These are phyloP conservation scores for Zalophus californianus DNA, from an alignment of 2,797 vertebrate genomes.

Conservation along the genomic window DNA sequence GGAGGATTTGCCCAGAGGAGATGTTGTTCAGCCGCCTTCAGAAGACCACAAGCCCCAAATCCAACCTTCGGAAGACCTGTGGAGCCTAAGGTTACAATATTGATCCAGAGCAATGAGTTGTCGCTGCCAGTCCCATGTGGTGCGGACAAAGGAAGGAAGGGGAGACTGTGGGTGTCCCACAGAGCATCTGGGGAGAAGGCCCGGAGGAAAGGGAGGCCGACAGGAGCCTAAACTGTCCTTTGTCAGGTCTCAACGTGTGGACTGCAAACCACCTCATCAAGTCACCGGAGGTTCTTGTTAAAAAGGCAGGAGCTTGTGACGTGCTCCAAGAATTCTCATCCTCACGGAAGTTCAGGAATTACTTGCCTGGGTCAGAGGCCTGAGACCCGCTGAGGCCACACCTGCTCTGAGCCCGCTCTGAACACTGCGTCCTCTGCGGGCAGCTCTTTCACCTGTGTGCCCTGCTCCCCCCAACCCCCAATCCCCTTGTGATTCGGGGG, in stretches of 20 bases:
- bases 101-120: background rate
- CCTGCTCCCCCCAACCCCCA: background rate
- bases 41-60: background rate
- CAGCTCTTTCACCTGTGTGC: background rate
- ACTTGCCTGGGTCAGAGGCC: background rate
- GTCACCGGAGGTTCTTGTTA: background rate
- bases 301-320: background rate
- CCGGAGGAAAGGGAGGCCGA: background rate
- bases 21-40: background rate
- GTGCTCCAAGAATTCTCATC: background rate
- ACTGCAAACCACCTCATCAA: background rate
- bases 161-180: fast-evolving
- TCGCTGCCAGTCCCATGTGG: background rate
- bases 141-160: background rate
- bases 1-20: background rate
- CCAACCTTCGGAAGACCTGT: background rate
- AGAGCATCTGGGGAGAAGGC: too few relatives aligned
- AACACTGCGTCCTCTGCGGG: constrained; percentile 33
- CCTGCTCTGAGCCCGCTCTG: background rate
- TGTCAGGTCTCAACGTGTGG: background rate
- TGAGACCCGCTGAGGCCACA: background rate
- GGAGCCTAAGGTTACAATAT: background rate
- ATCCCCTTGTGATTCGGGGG: too few relatives aligned
- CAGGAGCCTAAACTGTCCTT: background rate
- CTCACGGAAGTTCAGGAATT: background rate